Evolutionary conservation across 2,888 invertebrate species (phyloP).

Genomic region (Melanophora roralis): DNA sequence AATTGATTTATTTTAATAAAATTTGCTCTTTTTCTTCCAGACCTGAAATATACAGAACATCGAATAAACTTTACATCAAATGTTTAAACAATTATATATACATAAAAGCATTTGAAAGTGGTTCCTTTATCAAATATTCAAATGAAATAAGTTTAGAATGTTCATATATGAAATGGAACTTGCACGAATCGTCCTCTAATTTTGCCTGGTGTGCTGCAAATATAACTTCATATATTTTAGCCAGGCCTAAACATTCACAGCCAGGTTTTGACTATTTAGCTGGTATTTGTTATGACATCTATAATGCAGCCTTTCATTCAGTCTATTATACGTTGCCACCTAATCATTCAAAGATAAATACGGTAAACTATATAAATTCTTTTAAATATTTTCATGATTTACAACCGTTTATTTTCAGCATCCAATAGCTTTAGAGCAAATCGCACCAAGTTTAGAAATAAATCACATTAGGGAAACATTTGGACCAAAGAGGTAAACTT

Average conservation of each 20-base stretch:
- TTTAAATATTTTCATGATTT: too few species aligned
- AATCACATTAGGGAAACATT: constrained; percentile 17
- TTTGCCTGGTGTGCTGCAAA: constrained; percentile 16
- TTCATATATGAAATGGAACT: constrained; percentile 26
- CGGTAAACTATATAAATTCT: too few species aligned
- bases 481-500: background rate
- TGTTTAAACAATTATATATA: too few species aligned
- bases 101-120: too few species aligned
- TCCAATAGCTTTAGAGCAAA: background rate
- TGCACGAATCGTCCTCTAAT: constrained; percentile 9
- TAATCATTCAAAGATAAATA: constrained; percentile 2
- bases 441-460: background rate
- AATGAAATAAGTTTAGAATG: background rate
- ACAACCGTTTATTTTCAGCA: too few species aligned
- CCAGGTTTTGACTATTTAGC: background rate
- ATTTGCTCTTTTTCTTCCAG: too few species aligned
- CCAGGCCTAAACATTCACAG: background rate
- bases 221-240: constrained; percentile 21
- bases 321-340: background rate
- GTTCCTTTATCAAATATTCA: too few species aligned
- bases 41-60: too few species aligned
- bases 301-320: background rate
- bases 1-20: too few species aligned
- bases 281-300: constrained; percentile 24
- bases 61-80: too few species aligned